phyloP scores from a whole-genome alignment of 1,140 invertebrate genomes.

The Bradysia coprophila region DNA sequence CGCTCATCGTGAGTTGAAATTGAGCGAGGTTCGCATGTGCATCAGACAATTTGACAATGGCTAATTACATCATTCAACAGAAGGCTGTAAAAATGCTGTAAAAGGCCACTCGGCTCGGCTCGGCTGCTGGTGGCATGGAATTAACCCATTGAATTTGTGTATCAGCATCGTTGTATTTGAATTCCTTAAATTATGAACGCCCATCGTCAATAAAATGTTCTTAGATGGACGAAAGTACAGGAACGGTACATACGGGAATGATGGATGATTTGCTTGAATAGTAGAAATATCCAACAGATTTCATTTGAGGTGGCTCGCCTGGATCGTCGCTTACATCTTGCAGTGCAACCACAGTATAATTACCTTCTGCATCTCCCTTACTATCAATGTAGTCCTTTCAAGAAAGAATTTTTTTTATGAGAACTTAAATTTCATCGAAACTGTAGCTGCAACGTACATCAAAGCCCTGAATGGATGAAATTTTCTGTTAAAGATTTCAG shows the following conservation, averaged over 20 bases:
- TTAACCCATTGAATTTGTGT: no score
- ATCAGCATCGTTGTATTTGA: no score
- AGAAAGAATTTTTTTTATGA: conserved; percentile 2
- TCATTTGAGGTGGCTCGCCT: conserved; percentile 35
- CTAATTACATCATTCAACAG: no score
- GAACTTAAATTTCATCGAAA: not conserved
- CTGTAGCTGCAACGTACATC: conserved; percentile 38
- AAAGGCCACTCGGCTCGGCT: no score
- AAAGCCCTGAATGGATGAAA: conserved; percentile 53
- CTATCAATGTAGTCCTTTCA: conserved; percentile 59
- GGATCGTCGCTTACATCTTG: conserved; percentile 29
- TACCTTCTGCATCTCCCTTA: conserved; percentile 79
- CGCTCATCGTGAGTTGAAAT: no score
- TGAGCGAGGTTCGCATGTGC: no score
- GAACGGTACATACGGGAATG: conserved; percentile 14
- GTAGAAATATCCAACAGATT: conserved; percentile 52
- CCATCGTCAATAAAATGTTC: no score
- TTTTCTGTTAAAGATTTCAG: no score
- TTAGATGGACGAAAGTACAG: not conserved
- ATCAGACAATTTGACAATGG: no score
- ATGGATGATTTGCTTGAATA: conserved; percentile 33
- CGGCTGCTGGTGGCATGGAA: no score
- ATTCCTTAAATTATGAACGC: no score
- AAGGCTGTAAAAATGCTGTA: no score
- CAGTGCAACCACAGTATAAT: conserved; percentile 69